Base-by-base conservation (phyloP, 2,888 invertebrate genomes). In the Chymomyza procnemis region DNA sequence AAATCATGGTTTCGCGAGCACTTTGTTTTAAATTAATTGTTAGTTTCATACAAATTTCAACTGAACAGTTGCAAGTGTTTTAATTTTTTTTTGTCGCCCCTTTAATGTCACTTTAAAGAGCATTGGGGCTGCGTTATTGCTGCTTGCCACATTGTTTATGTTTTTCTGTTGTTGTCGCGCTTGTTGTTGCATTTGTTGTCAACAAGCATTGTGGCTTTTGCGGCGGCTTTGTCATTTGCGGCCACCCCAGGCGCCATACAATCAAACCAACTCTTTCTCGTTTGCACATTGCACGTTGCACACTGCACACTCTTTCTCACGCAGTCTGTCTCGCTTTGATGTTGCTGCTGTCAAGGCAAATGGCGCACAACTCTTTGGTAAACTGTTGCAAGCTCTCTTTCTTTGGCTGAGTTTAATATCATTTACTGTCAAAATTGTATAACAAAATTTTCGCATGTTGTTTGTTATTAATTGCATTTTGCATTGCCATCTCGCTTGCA, bases 381-480 rank as follows among this genome's bases (percentile, higher is more conserved):
- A 41, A 12, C 34, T 41, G 12, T 41, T 41, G 34, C 34, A 41
- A 41, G 34, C 34, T 41, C 2, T 41, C 12, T 41, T 12, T n/a
- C n/a, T n/a, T 41, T 41, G 9, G 34, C 12, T 12, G 34, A 41
- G 9, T 41, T 41, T 41, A 41, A 41, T 41, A 12, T 41, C 34
- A 41, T 41, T 41, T 41, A 41, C 12, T 41, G 50, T 50, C 50
- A 50, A 50, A 50, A 50, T 50, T 50, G 50, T 50, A 19, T 16
- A 50, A 19, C 16, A 50, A 50, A 47, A 50, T 50, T 16, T 50
- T 18, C n/a, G 50, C 60, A 73, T 73, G 66, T 77, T 69, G 71
- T 71, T 76, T 76, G 71, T 79, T 83, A 83, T 83, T 80, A 80
- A 80, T 83, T 83, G 84, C 81, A 83, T 67, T 71, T 52, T 57